A percentile compares a stretch with the other conserved stretches of the same genome.
phyloP scores from a whole-genome alignment of 1,140 invertebrate species.

The Palaemon carinicauda region DNA sequence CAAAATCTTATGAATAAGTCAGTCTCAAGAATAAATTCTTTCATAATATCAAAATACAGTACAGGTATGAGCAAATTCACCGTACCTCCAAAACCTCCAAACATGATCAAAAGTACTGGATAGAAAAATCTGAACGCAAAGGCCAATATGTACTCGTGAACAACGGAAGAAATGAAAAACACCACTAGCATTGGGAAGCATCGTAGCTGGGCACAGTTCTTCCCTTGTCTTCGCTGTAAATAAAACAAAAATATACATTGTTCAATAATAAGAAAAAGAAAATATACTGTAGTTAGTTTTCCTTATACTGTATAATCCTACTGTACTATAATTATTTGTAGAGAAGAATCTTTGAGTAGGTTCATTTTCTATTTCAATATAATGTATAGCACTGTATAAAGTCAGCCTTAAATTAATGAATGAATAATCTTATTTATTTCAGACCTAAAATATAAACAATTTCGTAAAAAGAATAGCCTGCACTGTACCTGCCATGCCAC shows the following conservation, averaged over 20 bases:
- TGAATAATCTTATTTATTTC: too few species aligned
- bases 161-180: constrained; percentile 73
- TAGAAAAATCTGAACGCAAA: constrained; percentile 85
- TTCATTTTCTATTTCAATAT: too few species aligned
- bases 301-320: too few species aligned
- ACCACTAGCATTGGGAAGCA: constrained; percentile 67
- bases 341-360: too few species aligned
- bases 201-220: constrained; percentile 12
- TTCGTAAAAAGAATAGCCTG: neutral
- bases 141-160: constrained; percentile 86
- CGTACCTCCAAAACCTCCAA: constrained; percentile 71
- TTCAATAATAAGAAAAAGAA: neutral
- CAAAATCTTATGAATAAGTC: neutral
- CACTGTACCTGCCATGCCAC: constrained; percentile 70
- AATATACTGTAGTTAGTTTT: too few species aligned
- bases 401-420: too few species aligned
- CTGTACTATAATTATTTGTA: too few species aligned
- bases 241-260: neutral
- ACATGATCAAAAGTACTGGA: constrained; percentile 80
- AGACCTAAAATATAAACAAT: neutral
- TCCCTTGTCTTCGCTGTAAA: constrained; percentile 16
- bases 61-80: neutral
- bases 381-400: too few species aligned
- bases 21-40: too few species aligned
- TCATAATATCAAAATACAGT: neutral